A percentile compares a stretch with the other conserved stretches of the same genome.
Evolutionary conservation across 2,113 vertebrate species (phyloP).

Genomic region (Orthonyx spaldingii): DNA sequence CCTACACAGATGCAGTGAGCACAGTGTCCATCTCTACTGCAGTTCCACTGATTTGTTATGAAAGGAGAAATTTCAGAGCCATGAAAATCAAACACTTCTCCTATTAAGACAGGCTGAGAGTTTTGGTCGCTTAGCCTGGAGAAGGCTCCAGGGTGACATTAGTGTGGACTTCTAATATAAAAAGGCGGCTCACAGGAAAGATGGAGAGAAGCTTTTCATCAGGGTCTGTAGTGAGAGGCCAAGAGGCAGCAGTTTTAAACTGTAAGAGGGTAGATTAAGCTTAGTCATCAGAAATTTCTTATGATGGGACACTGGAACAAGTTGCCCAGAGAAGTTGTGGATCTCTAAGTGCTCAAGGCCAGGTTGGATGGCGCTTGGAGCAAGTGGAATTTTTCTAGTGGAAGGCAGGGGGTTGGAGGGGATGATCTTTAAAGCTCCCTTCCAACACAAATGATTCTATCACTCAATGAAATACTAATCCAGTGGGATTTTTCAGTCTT

Average conservation of each 20-base stretch:
- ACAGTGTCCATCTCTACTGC: accelerated
- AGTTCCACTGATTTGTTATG: background rate
- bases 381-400: background rate
- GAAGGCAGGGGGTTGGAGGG: background rate
- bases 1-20: background rate
- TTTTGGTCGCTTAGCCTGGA: background rate
- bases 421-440: background rate
- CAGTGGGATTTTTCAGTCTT: background rate
- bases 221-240: background rate
- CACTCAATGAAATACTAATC: background rate
- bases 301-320: background rate
- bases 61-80: background rate
- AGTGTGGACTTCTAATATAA: background rate
- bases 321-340: background rate
- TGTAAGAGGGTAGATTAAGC: background rate
- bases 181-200: background rate
- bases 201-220: background rate
- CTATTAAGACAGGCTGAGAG: background rate
- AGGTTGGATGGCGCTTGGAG: background rate
- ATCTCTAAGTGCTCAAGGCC: background rate
- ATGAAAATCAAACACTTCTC: background rate
- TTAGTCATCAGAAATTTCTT: background rate
- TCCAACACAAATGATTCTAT: background rate
- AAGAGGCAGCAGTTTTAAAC: background rate
- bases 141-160: background rate